phyloP scores from a whole-genome alignment of 2,797 vertebrate genomes.

The Tragopan temminckii region DNA sequence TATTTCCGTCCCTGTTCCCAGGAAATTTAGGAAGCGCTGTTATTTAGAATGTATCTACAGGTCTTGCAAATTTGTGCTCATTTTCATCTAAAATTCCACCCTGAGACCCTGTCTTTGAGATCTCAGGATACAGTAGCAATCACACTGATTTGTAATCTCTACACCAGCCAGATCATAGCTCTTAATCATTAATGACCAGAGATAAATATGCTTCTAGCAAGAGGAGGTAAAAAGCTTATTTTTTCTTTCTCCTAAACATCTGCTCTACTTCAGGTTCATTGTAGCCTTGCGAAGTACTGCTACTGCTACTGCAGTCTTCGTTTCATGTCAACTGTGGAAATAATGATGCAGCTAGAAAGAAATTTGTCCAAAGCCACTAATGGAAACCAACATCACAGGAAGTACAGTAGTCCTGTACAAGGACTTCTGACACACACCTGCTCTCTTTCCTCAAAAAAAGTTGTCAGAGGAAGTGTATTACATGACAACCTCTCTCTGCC shows the following conservation, averaged over 20 bases:
- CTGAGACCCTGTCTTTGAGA: not conserved
- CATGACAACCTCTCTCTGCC: not conserved
- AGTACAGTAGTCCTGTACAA: not conserved
- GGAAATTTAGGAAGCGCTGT: not conserved
- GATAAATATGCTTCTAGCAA: not conserved
- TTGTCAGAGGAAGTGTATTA: not conserved
- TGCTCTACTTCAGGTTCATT: not conserved
- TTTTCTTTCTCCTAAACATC: not conserved
- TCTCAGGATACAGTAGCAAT: not conserved
- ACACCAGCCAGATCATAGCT: not conserved
- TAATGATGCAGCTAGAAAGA: not conserved
- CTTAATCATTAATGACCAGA: not conserved
- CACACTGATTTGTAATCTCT: not conserved
- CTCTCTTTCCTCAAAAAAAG: not conserved
- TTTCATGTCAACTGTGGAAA: not conserved
- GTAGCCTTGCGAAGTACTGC: not conserved
- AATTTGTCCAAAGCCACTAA: not conserved
- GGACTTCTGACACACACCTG: not conserved
- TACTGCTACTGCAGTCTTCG: not conserved
- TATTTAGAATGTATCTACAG: not conserved
- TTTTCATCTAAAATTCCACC: not conserved
- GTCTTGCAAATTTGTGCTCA: not conserved
- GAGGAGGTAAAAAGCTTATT: not conserved
- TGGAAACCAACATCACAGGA: not conserved
- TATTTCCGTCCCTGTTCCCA: not conserved